Evolutionary conservation across 1,140 invertebrate species (phyloP), one percentile per base, ranked within the genome.

Genomic region (Littorina saxatilis): DNA sequence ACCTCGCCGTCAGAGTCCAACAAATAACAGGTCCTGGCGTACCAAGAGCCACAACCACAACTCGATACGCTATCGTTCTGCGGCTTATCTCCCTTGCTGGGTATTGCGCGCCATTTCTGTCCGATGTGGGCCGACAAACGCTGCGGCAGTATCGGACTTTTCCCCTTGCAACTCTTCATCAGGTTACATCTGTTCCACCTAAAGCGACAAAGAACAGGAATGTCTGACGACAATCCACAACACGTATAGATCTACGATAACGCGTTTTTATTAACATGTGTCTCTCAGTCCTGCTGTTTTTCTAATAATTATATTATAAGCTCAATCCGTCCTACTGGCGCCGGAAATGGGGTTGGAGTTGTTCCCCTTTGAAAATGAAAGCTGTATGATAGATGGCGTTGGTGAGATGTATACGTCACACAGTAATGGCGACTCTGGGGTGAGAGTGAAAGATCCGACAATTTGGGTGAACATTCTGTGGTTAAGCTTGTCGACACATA

Each of bases 141-240:
- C 58, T 32, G 17, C 27, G 29, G 66, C 20, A 35, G 37, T 68
- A 29, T 29, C 29, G 29, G 5, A 0, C 27, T 63, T 68, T 68
- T 68, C 32, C 37, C 66, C 66, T 27, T 32, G 29, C 66, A n/a
- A n/a, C n/a, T 7, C 29, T 35, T 68, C 66, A 68, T 68, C 66
- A 37, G 17, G 32, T 68, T 68, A 35, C 66, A 29, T 35, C 66
- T 27, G 17, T 68, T 9, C 37, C 20, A 17, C 32, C 32, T n/a
- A 68, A 32, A 68, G 66, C 37, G 66, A 68, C 37, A 32, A 68
- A 35, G 29, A 29, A 29, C 66, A 29, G 66, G 9, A 68, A 68
- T 17, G 66, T 17, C 20, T 32, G 5, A 47, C 43, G 43, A 47
- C 43, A 47, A 17, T 47, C 43, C 17, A 47, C 43, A 47, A 47